Percentiles rank a stretch among this genome's conserved stretches.
Evolutionary conservation across 2,797 vertebrate species (phyloP).

Genomic region (Galago senegalensis): DNA sequence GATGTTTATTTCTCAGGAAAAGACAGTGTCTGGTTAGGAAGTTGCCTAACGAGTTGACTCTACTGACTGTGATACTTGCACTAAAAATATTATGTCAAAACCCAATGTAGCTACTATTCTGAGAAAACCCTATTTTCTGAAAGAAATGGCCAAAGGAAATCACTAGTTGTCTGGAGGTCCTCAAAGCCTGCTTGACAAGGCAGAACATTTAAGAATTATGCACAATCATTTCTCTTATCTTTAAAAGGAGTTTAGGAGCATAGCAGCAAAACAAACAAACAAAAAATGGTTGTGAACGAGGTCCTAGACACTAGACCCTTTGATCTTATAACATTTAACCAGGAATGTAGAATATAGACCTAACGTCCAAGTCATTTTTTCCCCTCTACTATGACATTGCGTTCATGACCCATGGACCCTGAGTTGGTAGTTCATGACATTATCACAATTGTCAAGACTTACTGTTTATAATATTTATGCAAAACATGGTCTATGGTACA

Average conservation of each 20-base stretch:
- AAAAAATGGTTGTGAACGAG: neutral
- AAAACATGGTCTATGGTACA: neutral
- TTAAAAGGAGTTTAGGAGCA: neutral
- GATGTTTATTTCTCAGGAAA: neutral
- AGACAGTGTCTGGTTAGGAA: neutral
- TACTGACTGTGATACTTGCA: neutral
- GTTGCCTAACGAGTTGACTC: neutral
- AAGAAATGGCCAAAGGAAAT: conserved; percentile 2
- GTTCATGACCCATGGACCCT: neutral
- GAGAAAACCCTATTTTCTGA: neutral
- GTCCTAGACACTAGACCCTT: neutral
- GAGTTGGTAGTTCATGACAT: neutral
- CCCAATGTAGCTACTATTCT: neutral
- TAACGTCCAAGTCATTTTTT: neutral
- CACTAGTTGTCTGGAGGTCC: neutral
- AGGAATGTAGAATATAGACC: neutral
- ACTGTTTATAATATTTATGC: neutral
- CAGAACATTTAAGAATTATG: neutral
- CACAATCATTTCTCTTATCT: neutral
- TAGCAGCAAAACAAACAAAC: neutral
- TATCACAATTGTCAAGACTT: neutral
- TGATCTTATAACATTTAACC: neutral
- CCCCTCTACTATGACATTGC: neutral
- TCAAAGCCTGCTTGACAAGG: neutral
- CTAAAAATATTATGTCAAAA: neutral